phyloP scores from a whole-genome alignment of 1,140 invertebrate genomes.

The Lepidurus apus region DNA sequence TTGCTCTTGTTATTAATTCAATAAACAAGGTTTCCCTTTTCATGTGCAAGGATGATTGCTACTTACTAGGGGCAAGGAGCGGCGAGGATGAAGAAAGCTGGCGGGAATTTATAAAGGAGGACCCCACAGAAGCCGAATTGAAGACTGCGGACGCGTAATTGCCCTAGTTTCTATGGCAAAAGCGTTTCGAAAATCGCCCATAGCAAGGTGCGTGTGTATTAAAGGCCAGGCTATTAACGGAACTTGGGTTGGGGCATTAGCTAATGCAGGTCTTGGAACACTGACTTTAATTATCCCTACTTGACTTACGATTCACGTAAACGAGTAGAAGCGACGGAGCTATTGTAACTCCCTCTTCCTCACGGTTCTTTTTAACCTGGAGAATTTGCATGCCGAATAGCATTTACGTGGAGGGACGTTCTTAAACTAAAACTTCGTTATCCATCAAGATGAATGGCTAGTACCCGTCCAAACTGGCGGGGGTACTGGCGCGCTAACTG shows the following conservation, averaged over 20 bases:
- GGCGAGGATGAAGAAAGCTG: neutral
- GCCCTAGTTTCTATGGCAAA: neutral
- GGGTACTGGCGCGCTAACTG: neutral
- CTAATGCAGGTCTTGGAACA: neutral
- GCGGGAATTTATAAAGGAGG: neutral
- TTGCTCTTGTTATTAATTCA: neutral
- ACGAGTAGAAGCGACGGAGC: neutral
- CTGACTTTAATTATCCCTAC: slow-evolving; percentile 2
- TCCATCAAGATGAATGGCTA: neutral
- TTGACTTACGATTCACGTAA: neutral
- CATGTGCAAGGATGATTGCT: neutral
- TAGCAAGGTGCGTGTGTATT: neutral
- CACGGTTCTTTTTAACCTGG: neutral
- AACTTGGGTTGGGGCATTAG: neutral
- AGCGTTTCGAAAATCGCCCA: neutral
- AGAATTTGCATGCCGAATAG: neutral
- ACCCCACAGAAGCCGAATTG: neutral
- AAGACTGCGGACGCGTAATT: neutral
- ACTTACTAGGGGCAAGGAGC: neutral
- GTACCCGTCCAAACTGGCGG: neutral
- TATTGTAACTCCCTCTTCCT: neutral
- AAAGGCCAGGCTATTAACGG: neutral
- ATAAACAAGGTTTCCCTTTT: neutral
- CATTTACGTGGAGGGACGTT: neutral
- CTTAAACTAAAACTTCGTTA: neutral